Conservation (phyloP, 2,888 invertebrate genomes). For the Trachelus iudaicus region DNA sequence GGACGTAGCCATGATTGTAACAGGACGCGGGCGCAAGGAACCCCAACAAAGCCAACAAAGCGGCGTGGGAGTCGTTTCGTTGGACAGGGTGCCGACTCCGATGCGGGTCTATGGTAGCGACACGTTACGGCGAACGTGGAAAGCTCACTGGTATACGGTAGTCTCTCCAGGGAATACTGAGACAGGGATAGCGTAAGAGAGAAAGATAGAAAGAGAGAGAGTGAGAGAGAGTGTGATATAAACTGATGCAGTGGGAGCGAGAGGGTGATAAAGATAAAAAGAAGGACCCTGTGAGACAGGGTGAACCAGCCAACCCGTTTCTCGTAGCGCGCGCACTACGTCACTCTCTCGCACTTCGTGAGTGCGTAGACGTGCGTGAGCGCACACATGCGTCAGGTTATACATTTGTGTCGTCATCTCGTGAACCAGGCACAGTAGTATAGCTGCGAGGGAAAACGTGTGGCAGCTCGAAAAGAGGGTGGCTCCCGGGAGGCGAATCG, state of each 20-base stretch:
- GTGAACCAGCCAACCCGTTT: neutral
- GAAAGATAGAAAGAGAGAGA: too few relatives aligned
- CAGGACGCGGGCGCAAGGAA: slow-evolving; percentile 31
- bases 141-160: neutral
- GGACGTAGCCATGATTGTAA: slow-evolving; percentile 27
- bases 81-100: neutral
- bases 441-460: slow-evolving; percentile 11
- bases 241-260: neutral
- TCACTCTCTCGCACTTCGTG: neutral
- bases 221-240: too few relatives aligned
- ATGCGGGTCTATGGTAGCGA: slow-evolving; percentile 4
- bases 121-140: neutral
- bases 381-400: neutral
- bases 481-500: slow-evolving; percentile 59
- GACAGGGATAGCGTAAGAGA: neutral
- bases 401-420: neutral
- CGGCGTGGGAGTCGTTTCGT: slow-evolving; percentile 6
- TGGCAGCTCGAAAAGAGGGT: slow-evolving; percentile 50
- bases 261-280: neutral
- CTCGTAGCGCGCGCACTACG: neutral
- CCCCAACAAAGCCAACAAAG: slow-evolving; percentile 28
- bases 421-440: neutral
- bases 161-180: neutral
- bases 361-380: neutral
- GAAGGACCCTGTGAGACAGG: neutral